These are phyloP conservation scores for Drosophila lacicola DNA, from an alignment of 2,888 invertebrate genomes.

Conservation along the genomic window DNA sequence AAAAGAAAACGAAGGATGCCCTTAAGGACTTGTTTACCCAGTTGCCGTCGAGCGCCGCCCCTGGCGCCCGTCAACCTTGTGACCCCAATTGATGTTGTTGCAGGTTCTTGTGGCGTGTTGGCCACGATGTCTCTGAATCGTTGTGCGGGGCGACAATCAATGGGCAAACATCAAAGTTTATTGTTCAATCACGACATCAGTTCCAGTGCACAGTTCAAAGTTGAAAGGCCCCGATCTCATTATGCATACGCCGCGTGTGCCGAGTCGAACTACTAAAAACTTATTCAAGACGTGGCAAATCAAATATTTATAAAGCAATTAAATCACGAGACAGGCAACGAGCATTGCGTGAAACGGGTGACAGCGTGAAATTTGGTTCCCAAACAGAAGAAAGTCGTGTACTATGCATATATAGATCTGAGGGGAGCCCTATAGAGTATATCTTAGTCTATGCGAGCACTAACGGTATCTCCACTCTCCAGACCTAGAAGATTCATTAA, in stretches of 20 bases:
- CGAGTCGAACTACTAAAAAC: constrained; percentile 11
- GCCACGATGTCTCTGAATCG: neutral
- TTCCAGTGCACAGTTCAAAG: constrained; percentile 33
- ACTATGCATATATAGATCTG: too few relatives aligned
- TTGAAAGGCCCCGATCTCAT: constrained; percentile 24
- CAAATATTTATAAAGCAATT: constrained; percentile 68
- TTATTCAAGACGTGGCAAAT: constrained; percentile 29
- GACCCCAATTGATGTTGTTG: constrained; percentile 59
- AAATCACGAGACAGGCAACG: constrained; percentile 28
- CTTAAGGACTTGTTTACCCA: constrained; percentile 44
- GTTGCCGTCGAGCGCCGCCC: constrained; percentile 37
- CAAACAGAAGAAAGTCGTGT: too few relatives aligned
- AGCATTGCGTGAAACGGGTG: constrained; percentile 4
- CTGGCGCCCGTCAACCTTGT: constrained; percentile 35
- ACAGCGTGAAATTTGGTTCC: neutral
- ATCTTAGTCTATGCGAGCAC: too few relatives aligned
- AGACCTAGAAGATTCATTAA: too few relatives aligned
- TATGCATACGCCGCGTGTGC: constrained; percentile 33
- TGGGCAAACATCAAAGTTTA: constrained; percentile 21
- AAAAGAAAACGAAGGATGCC: constrained; percentile 15
- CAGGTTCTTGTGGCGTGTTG: constrained; percentile 32
- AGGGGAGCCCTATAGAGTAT: too few relatives aligned
- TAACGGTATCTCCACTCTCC: too few relatives aligned
- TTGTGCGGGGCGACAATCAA: constrained; percentile 15
- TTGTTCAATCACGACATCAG: constrained; percentile 9